Evolutionary conservation across 2,797 vertebrate species (phyloP).

Genomic region (Sparus aurata): DNA sequence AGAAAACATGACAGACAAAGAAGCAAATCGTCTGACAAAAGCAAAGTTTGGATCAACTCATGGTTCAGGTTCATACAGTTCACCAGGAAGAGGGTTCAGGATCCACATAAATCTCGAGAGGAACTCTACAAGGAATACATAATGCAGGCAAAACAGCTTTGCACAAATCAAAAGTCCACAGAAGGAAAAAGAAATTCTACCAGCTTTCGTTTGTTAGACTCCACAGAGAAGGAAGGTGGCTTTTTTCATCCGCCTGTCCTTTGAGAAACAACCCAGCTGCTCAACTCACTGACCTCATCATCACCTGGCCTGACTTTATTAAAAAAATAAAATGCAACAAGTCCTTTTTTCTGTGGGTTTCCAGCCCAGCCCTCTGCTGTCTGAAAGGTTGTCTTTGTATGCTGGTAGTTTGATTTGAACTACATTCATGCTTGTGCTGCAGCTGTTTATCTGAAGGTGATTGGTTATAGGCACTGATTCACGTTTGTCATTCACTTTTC

Average conservation of each 20-base stretch:
- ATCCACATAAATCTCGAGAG: constrained; percentile 74
- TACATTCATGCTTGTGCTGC: constrained; percentile 82
- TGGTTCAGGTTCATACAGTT: constrained; percentile 71
- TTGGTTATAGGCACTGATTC: constrained; percentile 78
- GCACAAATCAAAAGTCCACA: constrained; percentile 74
- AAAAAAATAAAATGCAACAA: constrained; percentile 45
- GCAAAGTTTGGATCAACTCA: constrained; percentile 65
- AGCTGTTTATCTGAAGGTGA: constrained; percentile 70
- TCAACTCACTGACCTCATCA: constrained; percentile 34
- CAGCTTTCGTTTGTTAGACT: constrained; percentile 68
- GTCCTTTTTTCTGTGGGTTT: constrained; percentile 54
- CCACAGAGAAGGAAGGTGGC: constrained; percentile 88
- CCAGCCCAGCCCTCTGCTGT: constrained; percentile 53
- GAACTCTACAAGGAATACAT: constrained; percentile 70
- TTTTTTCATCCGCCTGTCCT: constrained; percentile 67
- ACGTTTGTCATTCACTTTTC: constrained; percentile 35
- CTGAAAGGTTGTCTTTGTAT: constrained; percentile 44
- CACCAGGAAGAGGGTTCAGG: constrained; percentile 63
- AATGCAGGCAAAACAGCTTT: constrained; percentile 72
- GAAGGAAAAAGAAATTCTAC: constrained; percentile 80
- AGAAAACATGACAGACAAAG: constrained; percentile 73
- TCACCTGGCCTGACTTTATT: constrained; percentile 37
- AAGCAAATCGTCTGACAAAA: constrained; percentile 82
- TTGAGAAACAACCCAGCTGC: constrained; percentile 37
- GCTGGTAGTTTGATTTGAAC: constrained; percentile 74